Evolutionary conservation across 2,888 invertebrate species (phyloP).

Genomic region (Eupithecia subfuscata): DNA sequence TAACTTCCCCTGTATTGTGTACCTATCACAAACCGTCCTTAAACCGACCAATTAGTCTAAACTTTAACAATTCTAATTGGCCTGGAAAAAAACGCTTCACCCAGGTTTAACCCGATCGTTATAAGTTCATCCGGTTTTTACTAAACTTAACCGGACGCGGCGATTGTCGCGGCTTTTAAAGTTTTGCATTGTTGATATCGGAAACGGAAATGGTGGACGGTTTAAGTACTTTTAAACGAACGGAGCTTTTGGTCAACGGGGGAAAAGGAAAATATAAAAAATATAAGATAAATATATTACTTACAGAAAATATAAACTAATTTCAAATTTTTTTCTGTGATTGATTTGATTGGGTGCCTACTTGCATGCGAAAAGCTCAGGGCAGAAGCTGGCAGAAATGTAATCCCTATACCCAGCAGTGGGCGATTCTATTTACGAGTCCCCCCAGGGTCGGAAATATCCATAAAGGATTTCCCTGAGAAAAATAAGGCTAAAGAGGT

Average conservation of each 20-base stretch:
- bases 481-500: too few relatives aligned
- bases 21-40: neutral
- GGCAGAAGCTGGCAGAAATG: neutral
- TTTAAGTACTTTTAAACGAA: constrained; percentile 7
- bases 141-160: constrained; percentile 41
- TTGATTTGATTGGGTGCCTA: neutral
- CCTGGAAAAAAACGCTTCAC: constrained; percentile 34
- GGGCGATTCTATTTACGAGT: too few relatives aligned
- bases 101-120: constrained; percentile 36
- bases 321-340: too few relatives aligned
- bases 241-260: neutral
- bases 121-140: constrained; percentile 47
- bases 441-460: too few relatives aligned
- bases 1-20: neutral
- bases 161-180: constrained; percentile 35
- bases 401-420: neutral
- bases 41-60: constrained; percentile 30
- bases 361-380: neutral
- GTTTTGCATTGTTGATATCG: constrained; percentile 25
- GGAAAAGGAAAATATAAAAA: too few relatives aligned
- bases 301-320: too few relatives aligned
- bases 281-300: too few relatives aligned
- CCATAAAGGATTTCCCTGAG: too few relatives aligned
- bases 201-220: constrained; percentile 12
- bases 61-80: constrained; percentile 42